A percentile compares a stretch with the other conserved stretches of the same genome.
These are phyloP conservation scores for Lophius piscatorius DNA, from an alignment of 2,113 vertebrate species.

Conservation along the genomic window DNA sequence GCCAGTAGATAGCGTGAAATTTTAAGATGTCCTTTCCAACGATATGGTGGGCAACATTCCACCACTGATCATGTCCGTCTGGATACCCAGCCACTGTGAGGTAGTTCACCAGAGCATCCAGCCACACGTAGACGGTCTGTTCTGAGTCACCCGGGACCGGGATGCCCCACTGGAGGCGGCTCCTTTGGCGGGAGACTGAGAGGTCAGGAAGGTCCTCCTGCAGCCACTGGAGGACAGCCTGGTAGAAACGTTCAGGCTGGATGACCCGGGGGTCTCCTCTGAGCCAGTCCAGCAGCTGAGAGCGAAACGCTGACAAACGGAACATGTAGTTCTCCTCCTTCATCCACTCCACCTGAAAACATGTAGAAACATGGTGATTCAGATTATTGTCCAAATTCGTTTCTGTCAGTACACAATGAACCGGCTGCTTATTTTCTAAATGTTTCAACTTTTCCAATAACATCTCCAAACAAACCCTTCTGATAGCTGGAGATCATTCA, in stretches of 20 bases:
- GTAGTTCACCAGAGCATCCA: constrained; percentile 96
- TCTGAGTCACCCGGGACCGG: constrained; percentile 86
- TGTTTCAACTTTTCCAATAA: too few relatives aligned
- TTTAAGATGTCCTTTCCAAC: constrained; percentile 97
- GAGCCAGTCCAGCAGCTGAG: constrained; percentile 85
- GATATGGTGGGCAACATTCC: constrained; percentile 82
- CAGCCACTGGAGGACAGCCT: constrained; percentile 83
- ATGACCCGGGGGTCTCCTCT: constrained; percentile 76
- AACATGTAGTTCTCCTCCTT: constrained; percentile 97
- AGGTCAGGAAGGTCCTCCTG: constrained; percentile 89
- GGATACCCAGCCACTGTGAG: constrained; percentile 90
- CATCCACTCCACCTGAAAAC: constrained; percentile 89
- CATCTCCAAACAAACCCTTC: too few relatives aligned
- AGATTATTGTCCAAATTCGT: too few relatives aligned
- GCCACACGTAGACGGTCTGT: constrained; percentile 95
- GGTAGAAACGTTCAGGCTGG: constrained; percentile 83
- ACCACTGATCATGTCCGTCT: constrained; percentile 78
- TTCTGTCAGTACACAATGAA: too few relatives aligned
- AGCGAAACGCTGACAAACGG: constrained; percentile 84
- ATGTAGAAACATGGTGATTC: too few relatives aligned
- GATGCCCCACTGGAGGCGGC: constrained; percentile 91
- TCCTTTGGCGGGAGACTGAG: constrained; percentile 90
- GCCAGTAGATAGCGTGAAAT: constrained; percentile 96
- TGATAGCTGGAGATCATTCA: too few relatives aligned
- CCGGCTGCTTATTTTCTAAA: too few relatives aligned